phyloP scores from a whole-genome alignment of 1,140 invertebrate species.

The Reticulitermes speratus region DNA sequence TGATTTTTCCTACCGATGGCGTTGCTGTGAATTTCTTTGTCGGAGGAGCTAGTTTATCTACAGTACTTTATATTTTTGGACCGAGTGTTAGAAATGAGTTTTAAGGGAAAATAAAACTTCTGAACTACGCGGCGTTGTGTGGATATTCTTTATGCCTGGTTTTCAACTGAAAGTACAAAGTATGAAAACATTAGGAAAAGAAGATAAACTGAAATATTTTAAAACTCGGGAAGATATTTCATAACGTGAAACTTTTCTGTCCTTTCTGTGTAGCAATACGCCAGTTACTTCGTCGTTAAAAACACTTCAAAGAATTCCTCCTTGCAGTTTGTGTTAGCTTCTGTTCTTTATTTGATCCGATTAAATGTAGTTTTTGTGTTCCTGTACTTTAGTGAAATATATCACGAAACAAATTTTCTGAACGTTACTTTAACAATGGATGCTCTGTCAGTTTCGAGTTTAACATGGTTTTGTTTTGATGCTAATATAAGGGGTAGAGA shows the following conservation, averaged over 20 bases:
- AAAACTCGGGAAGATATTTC: background rate
- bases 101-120: background rate
- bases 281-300: background rate
- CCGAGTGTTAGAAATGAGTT: background rate
- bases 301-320: background rate
- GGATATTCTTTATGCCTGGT: background rate
- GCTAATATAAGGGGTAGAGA: too few species aligned
- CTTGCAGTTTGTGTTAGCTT: background rate
- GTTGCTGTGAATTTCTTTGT: too few species aligned
- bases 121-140: background rate
- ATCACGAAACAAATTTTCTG: too few species aligned
- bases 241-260: conserved; percentile 1
- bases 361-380: background rate
- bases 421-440: too few species aligned
- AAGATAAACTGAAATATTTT: background rate
- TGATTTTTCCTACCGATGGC: too few species aligned
- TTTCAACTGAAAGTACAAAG: background rate
- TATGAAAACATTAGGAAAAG: background rate
- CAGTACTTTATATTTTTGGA: too few species aligned
- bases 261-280: background rate
- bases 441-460: too few species aligned
- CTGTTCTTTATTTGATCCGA: background rate
- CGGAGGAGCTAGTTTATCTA: too few species aligned
- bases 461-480: too few species aligned
- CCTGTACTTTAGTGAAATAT: too few species aligned